Evolutionary conservation across 2,888 invertebrate species (phyloP), one percentile per base, ranked within the genome.

Genomic region (Stramonita haemastoma): DNA sequence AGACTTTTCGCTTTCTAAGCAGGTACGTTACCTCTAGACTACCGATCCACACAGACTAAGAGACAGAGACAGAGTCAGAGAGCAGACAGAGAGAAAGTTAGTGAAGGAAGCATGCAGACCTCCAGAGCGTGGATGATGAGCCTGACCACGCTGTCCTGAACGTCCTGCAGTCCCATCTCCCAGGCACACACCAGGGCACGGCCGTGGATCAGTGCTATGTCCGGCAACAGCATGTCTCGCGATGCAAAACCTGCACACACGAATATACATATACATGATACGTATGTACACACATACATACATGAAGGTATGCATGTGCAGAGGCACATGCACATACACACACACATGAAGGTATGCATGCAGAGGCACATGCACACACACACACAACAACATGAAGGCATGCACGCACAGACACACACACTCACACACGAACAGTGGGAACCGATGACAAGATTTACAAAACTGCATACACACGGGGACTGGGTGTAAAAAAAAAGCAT

Each of bases 111-210:
- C 46, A 46, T 1, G 89, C 92, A 93, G 94, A 97, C 97, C 96
- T 98, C 97, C 0, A 98, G 97, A 1, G 98, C 98, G 84, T 97
- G 97, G 77, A 98, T 97, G 87, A 98, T 97, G n/a, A 98, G 96
- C 91, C 98, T 98, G 0, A 98, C 98, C 8, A 98, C 98, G 91
- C 97, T 97, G 91, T 98, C 98, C 6, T 98, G 98, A 15, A 98
- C 98, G 88, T 95, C 95, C 92, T 98, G 97, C 81, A 99, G 97
- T 0, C 98, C 98, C 87, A 97, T 97, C 94, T 98, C 98, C 98
- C 98, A 98, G 13, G 98, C 98, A 8, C 98, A 97, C 19, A 98
- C 97, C 96, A 98, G 97, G 93, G 98, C 97, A 90, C 98, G 97
- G 0, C 98, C 98, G 91, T 98, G 97, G 11, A 98, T 97, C 94